phyloP scores from a whole-genome alignment of 2,888 invertebrate genomes.

The Morpho deidamia region DNA sequence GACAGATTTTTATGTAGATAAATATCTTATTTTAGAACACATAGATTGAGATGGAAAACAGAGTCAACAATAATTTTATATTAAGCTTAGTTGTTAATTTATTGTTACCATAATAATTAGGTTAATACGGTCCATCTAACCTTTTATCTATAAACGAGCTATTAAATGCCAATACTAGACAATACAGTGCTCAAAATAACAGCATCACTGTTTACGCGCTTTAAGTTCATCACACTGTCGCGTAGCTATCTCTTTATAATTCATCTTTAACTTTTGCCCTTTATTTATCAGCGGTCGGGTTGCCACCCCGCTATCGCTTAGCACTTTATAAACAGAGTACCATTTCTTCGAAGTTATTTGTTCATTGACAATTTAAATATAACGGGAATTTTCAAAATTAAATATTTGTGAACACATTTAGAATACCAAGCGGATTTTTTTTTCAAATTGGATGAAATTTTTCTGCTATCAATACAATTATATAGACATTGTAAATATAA shows the following conservation, averaged over 20 bases:
- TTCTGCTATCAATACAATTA: too few relatives aligned
- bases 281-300: conserved; percentile 51
- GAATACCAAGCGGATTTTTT: too few relatives aligned
- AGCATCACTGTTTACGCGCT: conserved; percentile 43
- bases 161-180: conserved; percentile 31
- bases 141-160: conserved; percentile 3
- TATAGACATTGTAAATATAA: too few relatives aligned
- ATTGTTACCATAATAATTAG: conserved; percentile 1
- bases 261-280: conserved; percentile 67
- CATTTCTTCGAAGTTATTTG: conserved; percentile 49
- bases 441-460: too few relatives aligned
- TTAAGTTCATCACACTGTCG: conserved; percentile 65
- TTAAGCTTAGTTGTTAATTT: too few relatives aligned
- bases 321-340: conserved; percentile 44
- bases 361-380: conserved; percentile 46
- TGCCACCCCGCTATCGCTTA: conserved; percentile 55
- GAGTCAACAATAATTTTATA: too few relatives aligned
- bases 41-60: too few relatives aligned
- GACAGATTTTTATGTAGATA: too few relatives aligned
- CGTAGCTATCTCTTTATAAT: conserved; percentile 54
- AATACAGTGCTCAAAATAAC: conserved; percentile 33
- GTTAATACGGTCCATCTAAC: too few relatives aligned
- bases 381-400: conserved; percentile 24
- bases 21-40: too few relatives aligned
- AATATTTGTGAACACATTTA: too few relatives aligned